Base-by-base conservation (phyloP, 2,888 invertebrate species). In the Unio delphinus region DNA sequence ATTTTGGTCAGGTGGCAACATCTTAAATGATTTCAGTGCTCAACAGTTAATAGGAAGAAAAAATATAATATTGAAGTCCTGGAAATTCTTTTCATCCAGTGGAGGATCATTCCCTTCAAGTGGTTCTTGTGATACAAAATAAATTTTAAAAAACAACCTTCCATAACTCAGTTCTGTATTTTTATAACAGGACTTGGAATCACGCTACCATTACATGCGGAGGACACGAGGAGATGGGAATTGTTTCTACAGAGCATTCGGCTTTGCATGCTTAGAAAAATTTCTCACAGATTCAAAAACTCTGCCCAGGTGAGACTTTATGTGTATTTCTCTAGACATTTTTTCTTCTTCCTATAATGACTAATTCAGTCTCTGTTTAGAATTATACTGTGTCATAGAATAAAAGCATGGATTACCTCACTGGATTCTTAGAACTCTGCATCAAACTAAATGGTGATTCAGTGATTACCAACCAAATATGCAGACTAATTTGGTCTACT, bases 221-320 rank as follows among this genome's bases (percentile, higher is more conserved):
- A 93, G 96, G 89, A 98, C 97, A 68, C 93, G 98, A 80, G 98
- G 98, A 3, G 99, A 99, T 92, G 98, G 98, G 45, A 99, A 98
- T 90, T 99, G 98, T 90, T 99, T 99, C 90, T 98, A 96, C 91
- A 93, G 99, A 83, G 98, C 97, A 65, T 98, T 98, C 91, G 96
- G 96, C 61, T 99, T 95, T 90, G 95, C 96, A 59, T 96, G 96
- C 91, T 92, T 98, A 90, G 98, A 99, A 91, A 93, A 94, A 89
- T 93, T 98, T 86, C 92, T 97, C 73, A 93, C 93, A 79, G 94
- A 96, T 90, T 94, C 93, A 89, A 93, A 93, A 78, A 96, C 96
- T 89, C 96, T 95, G 88, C 93, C 94, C 85, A 94, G 94, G 91
- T 91, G 82, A 73, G 20, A 30, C 28, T 73, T 45, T 64, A 34